Evolutionary conservation across 1,140 invertebrate species (phyloP).

Genomic region (Drosophila kanapiae): DNA sequence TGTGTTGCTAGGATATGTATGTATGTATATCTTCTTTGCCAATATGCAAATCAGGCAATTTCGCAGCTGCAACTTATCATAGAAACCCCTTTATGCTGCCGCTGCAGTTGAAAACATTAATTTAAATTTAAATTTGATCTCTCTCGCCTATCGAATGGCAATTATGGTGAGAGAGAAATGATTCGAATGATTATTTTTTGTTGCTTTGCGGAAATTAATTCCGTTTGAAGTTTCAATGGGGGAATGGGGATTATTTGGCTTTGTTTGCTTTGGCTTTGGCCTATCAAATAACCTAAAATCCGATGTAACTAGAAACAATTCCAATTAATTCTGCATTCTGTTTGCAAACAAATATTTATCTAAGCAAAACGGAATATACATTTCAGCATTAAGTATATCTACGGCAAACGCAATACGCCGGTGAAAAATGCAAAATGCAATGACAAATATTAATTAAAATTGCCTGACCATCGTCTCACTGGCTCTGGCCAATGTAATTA

Average conservation of each 20-base stretch:
- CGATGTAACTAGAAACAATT: constrained; percentile 55
- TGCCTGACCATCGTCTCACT: constrained; percentile 6
- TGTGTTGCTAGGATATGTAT: constrained; percentile 50
- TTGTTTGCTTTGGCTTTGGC: constrained; percentile 39
- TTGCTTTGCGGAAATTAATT: constrained; percentile 46
- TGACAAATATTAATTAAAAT: constrained; percentile 74
- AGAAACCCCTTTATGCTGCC: background rate
- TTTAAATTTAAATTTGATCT: constrained; percentile 64
- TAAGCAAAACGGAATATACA: constrained; percentile 56
- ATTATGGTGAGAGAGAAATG: constrained; percentile 33
- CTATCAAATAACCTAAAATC: constrained; percentile 50
- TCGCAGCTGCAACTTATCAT: constrained; percentile 40
- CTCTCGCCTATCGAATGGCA: constrained; percentile 38
- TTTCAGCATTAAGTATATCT: constrained; percentile 23
- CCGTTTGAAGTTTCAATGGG: constrained; percentile 21
- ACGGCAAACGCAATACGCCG: constrained; percentile 11
- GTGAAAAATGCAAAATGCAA: constrained; percentile 38
- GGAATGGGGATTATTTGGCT: constrained; percentile 8
- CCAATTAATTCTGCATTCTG: constrained; percentile 65
- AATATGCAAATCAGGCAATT: constrained; percentile 50
- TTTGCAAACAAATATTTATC: constrained; percentile 63
- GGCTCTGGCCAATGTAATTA: constrained; percentile 44
- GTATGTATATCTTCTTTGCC: constrained; percentile 17
- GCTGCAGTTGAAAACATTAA: constrained; percentile 44
- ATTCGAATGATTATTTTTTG: constrained; percentile 47